Percentiles rank a stretch among this genome's conserved stretches.
Conservation (phyloP, 2,888 invertebrate genomes). For the Caenorhabditis zanzibari region DNA sequence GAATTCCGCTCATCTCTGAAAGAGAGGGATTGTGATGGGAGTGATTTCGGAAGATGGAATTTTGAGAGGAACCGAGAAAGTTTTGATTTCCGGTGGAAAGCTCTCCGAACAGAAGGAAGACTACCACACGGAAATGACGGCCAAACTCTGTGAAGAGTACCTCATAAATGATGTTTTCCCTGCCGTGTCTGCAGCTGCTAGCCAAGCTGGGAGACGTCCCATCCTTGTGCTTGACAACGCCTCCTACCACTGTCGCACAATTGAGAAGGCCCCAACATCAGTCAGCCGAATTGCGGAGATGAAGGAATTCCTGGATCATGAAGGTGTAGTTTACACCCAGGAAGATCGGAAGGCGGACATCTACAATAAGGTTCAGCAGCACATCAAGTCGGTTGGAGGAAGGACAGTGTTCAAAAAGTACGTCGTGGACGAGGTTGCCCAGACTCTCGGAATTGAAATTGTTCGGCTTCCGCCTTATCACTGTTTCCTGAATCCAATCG, state of each 20-base stretch:
- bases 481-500: too few relatives aligned
- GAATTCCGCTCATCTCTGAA: too few relatives aligned
- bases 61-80: background rate
- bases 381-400: constrained; percentile 6
- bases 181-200: background rate
- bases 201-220: background rate
- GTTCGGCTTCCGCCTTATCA: constrained; percentile 42
- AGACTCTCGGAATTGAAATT: background rate
- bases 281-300: background rate
- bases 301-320: background rate
- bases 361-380: background rate
- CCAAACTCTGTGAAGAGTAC: background rate
- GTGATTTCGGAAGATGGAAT: too few relatives aligned
- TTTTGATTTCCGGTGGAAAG: background rate
- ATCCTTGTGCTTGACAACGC: constrained; percentile 43
- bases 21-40: too few relatives aligned
- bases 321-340: background rate
- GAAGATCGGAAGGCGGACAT: background rate
- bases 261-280: background rate
- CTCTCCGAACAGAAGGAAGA: background rate
- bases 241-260: constrained; percentile 1
- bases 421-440: constrained; percentile 5
- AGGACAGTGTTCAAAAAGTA: background rate
- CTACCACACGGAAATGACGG: constrained; percentile 36
- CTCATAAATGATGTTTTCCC: background rate